A percentile compares a stretch with the other conserved stretches of the same genome.
Evolutionary conservation across 2,888 invertebrate genomes (phyloP).

Genomic region (Fabriciana adippe): DNA sequence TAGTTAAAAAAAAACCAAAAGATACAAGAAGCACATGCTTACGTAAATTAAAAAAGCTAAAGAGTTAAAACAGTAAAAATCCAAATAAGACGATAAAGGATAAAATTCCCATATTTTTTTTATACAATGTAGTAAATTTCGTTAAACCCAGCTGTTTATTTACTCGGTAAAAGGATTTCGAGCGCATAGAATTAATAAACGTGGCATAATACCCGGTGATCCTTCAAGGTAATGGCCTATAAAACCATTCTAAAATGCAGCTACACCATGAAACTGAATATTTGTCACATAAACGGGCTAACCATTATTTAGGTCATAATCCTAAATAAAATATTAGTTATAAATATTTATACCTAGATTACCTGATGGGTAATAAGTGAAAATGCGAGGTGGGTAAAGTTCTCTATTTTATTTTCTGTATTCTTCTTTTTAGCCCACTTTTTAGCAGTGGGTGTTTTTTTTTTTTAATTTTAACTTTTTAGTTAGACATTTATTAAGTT

Average conservation of each 20-base stretch:
- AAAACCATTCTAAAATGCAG: constrained; percentile 16
- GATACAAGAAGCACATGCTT: no score
- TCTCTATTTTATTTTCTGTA: no score
- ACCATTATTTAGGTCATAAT: neutral
- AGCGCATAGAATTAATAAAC: constrained; percentile 18
- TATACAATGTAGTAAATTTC: constrained; percentile 9
- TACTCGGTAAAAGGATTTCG: constrained; percentile 15
- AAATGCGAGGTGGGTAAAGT: no score
- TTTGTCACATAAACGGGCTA: neutral
- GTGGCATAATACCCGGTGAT: neutral
- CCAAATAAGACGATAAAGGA: neutral
- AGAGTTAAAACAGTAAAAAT: neutral
- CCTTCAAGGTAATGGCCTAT: constrained; percentile 20
- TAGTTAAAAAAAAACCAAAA: no score
- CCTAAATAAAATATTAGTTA: constrained; percentile 1
- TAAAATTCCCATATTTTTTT: neutral
- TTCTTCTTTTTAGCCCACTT: no score
- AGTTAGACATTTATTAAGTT: no score
- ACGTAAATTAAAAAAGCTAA: no score
- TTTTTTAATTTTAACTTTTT: no score
- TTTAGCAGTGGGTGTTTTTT: no score
- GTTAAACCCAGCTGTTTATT: constrained; percentile 18
- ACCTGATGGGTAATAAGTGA: no score
- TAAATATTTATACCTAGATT: neutral
- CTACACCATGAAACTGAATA: constrained; percentile 8